phyloP scores from a whole-genome alignment of 1,140 invertebrate species.

The Onthophagus taurus region DNA sequence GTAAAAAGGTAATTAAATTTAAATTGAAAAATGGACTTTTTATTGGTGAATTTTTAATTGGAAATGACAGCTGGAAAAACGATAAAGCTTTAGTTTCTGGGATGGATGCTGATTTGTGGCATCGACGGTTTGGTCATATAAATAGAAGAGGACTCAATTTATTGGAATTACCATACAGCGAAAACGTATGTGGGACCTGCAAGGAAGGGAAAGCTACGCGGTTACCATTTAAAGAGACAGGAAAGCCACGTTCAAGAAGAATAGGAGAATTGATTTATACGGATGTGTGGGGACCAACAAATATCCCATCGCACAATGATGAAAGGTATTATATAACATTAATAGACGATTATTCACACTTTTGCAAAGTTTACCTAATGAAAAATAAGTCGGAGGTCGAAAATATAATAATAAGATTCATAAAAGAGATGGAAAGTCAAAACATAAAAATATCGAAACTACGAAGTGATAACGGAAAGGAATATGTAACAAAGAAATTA shows the following conservation, averaged over 20 bases:
- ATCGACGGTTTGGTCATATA: conserved; percentile 22
- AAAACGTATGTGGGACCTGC: conserved; percentile 17
- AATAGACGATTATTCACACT: conserved; percentile 30
- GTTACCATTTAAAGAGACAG: conserved; percentile 16
- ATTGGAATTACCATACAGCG: conserved; percentile 12
- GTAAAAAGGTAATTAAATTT: too few species aligned
- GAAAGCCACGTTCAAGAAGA: conserved; percentile 11
- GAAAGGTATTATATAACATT: conserved; percentile 27
- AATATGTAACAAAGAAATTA: too few species aligned
- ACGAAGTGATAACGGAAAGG: too few species aligned
- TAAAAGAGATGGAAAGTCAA: too few species aligned
- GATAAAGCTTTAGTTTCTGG: too few species aligned
- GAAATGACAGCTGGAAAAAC: too few species aligned
- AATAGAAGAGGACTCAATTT: conserved; percentile 19
- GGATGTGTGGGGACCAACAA: conserved; percentile 19
- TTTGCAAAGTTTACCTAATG: conserved; percentile 19
- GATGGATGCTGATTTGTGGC: conserved; percentile 9
- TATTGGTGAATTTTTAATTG: too few species aligned
- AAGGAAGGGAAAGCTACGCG: conserved; percentile 17
- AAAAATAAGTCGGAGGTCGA: too few species aligned
- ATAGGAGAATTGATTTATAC: conserved; percentile 25
- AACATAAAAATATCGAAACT: too few species aligned
- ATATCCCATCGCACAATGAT: conserved; percentile 13
- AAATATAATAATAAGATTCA: too few species aligned
- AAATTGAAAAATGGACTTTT: too few species aligned